Percentiles rank a stretch among this genome's conserved stretches.
Evolutionary conservation across 2,888 invertebrate species (phyloP).

Genomic region (Ceraclea dissimilis): DNA sequence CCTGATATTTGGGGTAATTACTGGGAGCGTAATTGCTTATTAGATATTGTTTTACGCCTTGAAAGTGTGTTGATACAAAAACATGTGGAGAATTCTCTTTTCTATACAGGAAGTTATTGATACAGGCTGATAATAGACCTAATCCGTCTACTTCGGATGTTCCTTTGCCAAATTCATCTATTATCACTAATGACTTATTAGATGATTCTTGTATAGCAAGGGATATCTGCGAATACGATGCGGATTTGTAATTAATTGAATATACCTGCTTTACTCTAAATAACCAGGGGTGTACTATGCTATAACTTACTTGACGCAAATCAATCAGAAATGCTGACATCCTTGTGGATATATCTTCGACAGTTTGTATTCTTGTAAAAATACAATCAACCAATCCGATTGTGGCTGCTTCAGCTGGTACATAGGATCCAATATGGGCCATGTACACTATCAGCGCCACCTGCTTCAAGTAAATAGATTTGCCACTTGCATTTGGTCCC

Average conservation of each 20-base stretch:
- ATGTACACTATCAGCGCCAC: conserved; percentile 71
- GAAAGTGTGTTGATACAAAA: conserved; percentile 71
- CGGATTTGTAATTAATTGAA: neutral
- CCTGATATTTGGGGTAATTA: conserved; percentile 46
- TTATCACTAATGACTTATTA: conserved; percentile 61
- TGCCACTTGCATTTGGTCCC: conserved; percentile 88
- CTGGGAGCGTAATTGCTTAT: conserved; percentile 31
- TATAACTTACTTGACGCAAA: conserved; percentile 75
- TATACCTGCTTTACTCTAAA: too few relatives aligned
- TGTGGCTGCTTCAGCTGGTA: conserved; percentile 69
- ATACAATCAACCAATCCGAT: conserved; percentile 68
- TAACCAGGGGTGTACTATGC: too few relatives aligned
- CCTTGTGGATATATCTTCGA: conserved; percentile 69
- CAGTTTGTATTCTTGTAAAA: conserved; percentile 64
- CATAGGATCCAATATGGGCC: conserved; percentile 84
- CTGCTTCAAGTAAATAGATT: conserved; percentile 87
- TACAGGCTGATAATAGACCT: conserved; percentile 59
- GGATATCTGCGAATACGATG: conserved; percentile 56
- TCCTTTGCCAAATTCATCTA: conserved; percentile 89
- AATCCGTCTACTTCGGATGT: conserved; percentile 71
- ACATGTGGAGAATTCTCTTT: conserved; percentile 61
- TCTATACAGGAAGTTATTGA: conserved; percentile 58
- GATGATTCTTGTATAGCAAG: conserved; percentile 59
- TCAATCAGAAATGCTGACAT: conserved; percentile 84
- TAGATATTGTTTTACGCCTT: conserved; percentile 54